Evolutionary conservation across 2,888 invertebrate species (phyloP), one percentile per base, ranked within the genome.

Genomic region (Scaptomyza tumidula): DNA sequence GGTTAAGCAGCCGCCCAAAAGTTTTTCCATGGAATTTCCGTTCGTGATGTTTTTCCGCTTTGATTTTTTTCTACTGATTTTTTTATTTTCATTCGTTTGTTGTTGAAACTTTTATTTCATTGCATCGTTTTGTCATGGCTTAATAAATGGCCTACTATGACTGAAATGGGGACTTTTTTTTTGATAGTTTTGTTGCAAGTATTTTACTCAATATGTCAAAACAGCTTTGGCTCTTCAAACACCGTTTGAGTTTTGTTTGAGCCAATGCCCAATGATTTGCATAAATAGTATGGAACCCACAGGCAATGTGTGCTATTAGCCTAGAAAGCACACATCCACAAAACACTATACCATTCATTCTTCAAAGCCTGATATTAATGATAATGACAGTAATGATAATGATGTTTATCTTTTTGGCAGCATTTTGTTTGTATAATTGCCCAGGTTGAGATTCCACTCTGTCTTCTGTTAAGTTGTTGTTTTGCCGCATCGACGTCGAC

Each of bases 1-100:
- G 88, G 86, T 80, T 88, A 86, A 79, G 86, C 79, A 87, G 84
- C 78, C 78, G 78, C 84, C 86, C 84, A 84, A 84, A 83, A 55
- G 53, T 62, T 81, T 75, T 83, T 83, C 71, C 74, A 65, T 80
- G 78, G 84, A 87, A 85, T 85, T 88, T 88, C 83, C 88, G 85
- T 71, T 83, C 83, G 86, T 84, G 85, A 79, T 78, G 76, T 67
- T 83, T 75, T 80, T 86, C 80, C 80, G 69, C 71, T 78, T 73
- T 76, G 73, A 77, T 75, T 71, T 75, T 68, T 68, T 67, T 39
- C 35, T 33, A 37, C 55, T 29, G 50, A 46, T 78, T 53, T 68
- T 45, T 55, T 41, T 33, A 0, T 37, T 35, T 35, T 53, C 7
- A 7, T 35, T 56, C 16, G 33, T 54, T 48, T 24, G 19, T 14